Conservation (phyloP, 2,888 invertebrate genomes). For the Drosophila acutilabella region DNA sequence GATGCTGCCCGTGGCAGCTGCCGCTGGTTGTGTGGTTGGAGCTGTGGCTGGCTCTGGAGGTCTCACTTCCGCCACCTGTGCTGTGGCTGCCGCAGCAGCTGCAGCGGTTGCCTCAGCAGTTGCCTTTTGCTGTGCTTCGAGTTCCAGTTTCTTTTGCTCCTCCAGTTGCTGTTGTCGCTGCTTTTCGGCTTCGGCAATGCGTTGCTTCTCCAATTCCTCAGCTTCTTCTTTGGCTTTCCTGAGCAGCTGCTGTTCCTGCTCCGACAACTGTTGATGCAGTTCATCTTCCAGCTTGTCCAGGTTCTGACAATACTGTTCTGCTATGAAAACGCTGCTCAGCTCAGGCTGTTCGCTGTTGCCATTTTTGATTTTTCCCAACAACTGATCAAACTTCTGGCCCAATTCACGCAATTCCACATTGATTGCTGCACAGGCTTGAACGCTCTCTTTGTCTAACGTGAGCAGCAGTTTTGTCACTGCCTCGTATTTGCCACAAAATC, state of each 20-base stretch:
- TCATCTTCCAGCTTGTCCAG: slow-evolving; percentile 86
- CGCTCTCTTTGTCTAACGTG: slow-evolving; percentile 84
- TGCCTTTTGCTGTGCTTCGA: slow-evolving; percentile 33
- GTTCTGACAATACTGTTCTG: slow-evolving; percentile 85
- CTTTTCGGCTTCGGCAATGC: slow-evolving; percentile 34
- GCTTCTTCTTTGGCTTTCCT: slow-evolving; percentile 52
- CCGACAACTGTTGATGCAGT: slow-evolving; percentile 74
- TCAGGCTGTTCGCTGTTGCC: slow-evolving; percentile 86
- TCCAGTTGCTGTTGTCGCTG: slow-evolving; percentile 39
- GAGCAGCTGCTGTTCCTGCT: slow-evolving; percentile 81
- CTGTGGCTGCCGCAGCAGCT: slow-evolving; percentile 17
- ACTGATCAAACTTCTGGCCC: slow-evolving; percentile 77
- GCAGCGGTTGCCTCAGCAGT: slow-evolving; percentile 34
- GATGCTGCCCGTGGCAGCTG: slow-evolving; percentile 43
- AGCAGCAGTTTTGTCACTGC: slow-evolving; percentile 86
- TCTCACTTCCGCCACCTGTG: slow-evolving; percentile 12
- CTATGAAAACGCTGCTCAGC: slow-evolving; percentile 84
- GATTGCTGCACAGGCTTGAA: slow-evolving; percentile 76
- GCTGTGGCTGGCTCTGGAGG: slow-evolving; percentile 10
- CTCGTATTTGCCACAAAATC: slow-evolving; percentile 87
- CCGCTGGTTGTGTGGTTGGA: slow-evolving; percentile 7
- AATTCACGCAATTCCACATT: slow-evolving; percentile 84
- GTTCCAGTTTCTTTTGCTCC: slow-evolving; percentile 42
- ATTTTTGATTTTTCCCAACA: slow-evolving; percentile 79
- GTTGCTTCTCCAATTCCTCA: slow-evolving; percentile 53